phyloP scores from a whole-genome alignment of 2,888 invertebrate genomes.

The Tenthredo notha region DNA sequence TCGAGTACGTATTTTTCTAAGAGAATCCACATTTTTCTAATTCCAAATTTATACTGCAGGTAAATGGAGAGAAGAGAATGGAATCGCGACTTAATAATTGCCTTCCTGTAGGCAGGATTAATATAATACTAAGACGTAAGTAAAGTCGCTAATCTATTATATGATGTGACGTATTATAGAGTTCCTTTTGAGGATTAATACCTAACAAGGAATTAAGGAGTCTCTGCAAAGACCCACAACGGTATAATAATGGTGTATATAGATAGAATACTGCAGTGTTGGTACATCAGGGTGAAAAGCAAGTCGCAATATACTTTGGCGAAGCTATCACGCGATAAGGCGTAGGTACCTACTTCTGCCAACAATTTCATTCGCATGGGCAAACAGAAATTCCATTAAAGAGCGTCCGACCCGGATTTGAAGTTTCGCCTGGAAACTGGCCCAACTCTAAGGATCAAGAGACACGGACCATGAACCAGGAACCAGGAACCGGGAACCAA shows the following conservation, averaged over 20 bases:
- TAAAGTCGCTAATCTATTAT: slow-evolving; percentile 40
- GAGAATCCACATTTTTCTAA: slow-evolving; percentile 35
- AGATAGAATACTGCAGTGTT: not conserved
- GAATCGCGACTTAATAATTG: slow-evolving; percentile 36
- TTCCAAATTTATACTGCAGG: not conserved
- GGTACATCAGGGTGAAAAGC: not conserved
- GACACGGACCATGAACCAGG: slow-evolving; percentile 40
- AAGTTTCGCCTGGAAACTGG: slow-evolving; percentile 50
- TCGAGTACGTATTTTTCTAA: slow-evolving; percentile 23
- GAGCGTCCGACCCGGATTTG: slow-evolving; percentile 53
- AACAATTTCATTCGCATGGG: slow-evolving; percentile 53
- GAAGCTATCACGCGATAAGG: slow-evolving; percentile 44
- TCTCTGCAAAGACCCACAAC: not conserved
- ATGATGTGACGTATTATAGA: not conserved
- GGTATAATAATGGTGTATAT: slow-evolving; percentile 3
- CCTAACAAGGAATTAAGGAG: slow-evolving; percentile 14
- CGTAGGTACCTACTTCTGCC: slow-evolving; percentile 40
- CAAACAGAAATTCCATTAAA: slow-evolving; percentile 51
- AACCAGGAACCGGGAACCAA: slow-evolving; percentile 12
- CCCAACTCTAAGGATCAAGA: slow-evolving; percentile 45
- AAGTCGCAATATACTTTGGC: slow-evolving; percentile 29
- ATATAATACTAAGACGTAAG: slow-evolving; percentile 40
- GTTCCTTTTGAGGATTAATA: slow-evolving; percentile 34
- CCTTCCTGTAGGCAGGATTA: slow-evolving; percentile 1
- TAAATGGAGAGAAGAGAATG: not conserved